phyloP scores from a whole-genome alignment of 2,797 vertebrate genomes.

The Coregonus sp. region DNA sequence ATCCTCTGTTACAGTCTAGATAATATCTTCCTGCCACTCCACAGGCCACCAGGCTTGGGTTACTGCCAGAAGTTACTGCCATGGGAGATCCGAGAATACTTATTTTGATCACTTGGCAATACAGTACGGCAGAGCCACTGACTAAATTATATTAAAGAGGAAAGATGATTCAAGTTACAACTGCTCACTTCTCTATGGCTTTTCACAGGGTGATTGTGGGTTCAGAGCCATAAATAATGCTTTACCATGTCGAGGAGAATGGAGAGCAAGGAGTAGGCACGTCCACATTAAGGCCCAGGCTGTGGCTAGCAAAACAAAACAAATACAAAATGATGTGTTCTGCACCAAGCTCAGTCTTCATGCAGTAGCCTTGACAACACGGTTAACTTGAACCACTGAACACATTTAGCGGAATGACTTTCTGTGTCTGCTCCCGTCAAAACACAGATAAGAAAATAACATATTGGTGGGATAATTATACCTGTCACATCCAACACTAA shows the following conservation, averaged over 20 bases:
- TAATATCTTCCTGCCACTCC: conserved; percentile 19
- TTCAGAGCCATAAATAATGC: not conserved
- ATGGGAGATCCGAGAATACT: conserved; percentile 7
- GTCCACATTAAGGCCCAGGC: not conserved
- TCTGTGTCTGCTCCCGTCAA: conserved; percentile 45
- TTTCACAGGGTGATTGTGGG: not conserved
- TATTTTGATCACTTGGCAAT: conserved; percentile 22
- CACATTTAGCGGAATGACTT: conserved; percentile 56
- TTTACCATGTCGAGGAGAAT: not conserved
- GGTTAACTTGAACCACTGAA: conserved; percentile 34
- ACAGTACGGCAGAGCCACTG: not conserved
- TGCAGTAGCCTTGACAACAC: conserved; percentile 71
- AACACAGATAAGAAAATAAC: conserved; percentile 59
- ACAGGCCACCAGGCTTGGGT: not conserved
- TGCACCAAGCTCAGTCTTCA: conserved; percentile 33
- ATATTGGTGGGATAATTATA: conserved; percentile 63
- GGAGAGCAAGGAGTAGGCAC: not conserved
- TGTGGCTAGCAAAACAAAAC: conserved; percentile 33
- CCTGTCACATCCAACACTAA: conserved; percentile 57
- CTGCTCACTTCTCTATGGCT: not conserved
- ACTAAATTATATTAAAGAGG: not conserved
- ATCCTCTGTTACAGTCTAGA: conserved; percentile 25
- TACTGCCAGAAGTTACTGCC: not conserved
- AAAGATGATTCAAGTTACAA: not conserved
- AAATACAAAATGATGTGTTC: conserved; percentile 38